A percentile compares a stretch with the other conserved stretches of the same genome.
Conservation (phyloP, 2,113 vertebrate species). For the Cisticola juncidis region DNA sequence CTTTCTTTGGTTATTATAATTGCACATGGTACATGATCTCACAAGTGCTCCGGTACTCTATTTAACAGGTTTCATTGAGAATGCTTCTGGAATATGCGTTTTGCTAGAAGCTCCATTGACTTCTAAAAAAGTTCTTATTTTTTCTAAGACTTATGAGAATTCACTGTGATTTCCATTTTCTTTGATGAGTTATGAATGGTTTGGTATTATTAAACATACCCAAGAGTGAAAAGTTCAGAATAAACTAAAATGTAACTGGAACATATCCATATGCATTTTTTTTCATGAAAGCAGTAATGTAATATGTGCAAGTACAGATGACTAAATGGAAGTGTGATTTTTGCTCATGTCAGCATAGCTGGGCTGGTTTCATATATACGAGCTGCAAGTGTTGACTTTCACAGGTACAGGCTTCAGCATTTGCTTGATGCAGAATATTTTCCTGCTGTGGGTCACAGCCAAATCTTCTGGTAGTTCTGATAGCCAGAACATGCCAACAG, state of each 20-base stretch:
- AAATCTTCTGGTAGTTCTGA: neutral
- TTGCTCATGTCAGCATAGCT: constrained; percentile 12
- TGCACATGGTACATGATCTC: neutral
- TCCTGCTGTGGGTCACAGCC: neutral
- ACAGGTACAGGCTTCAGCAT: neutral
- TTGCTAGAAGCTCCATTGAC: neutral
- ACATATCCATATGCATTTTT: neutral
- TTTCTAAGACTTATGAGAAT: neutral
- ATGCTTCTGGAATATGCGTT: neutral
- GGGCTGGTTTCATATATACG: neutral
- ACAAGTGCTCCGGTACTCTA: neutral
- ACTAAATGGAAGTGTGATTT: constrained; percentile 15
- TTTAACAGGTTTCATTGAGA: neutral
- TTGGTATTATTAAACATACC: neutral
- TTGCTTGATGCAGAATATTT: neutral
- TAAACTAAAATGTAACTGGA: neutral
- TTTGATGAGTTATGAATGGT: neutral
- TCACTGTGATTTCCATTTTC: neutral
- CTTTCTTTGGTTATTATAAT: neutral
- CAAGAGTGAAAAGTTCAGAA: neutral
- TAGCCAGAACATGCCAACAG: neutral
- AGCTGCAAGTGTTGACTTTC: neutral
- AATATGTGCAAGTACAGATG: neutral
- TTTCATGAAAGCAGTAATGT: neutral
- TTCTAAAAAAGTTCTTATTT: neutral